phyloP scores from a whole-genome alignment of 2,888 invertebrate species.

The Meandrusa payeni region DNA sequence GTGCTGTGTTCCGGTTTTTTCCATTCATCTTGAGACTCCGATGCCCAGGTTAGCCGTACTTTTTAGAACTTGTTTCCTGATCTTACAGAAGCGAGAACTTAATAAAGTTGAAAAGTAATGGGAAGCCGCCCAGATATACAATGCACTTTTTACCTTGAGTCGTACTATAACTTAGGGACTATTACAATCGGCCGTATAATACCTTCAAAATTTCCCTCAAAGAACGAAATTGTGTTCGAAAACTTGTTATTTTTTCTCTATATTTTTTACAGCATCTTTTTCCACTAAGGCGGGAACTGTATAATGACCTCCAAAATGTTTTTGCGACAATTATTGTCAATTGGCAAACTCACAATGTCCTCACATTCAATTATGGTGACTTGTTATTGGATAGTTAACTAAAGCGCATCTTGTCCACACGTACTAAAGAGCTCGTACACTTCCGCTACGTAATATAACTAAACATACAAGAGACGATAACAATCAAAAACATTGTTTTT shows the following conservation, averaged over 20 bases:
- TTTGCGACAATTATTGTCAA: slow-evolving; percentile 59
- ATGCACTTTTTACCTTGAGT: slow-evolving; percentile 52
- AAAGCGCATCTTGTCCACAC: slow-evolving; percentile 25
- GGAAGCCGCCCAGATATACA: slow-evolving; percentile 51
- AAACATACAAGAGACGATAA: slow-evolving; percentile 18
- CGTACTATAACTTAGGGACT: slow-evolving; percentile 35
- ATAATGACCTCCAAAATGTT: slow-evolving; percentile 46
- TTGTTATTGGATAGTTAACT: slow-evolving; percentile 28
- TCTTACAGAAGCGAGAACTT: slow-evolving; percentile 46
- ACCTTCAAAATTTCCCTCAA: slow-evolving; percentile 42
- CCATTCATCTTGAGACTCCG: slow-evolving; percentile 45
- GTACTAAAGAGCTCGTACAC: slow-evolving; percentile 16
- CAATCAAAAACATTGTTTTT: slow-evolving; percentile 21
- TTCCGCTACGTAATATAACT: slow-evolving; percentile 23
- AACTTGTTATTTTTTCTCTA: slow-evolving; percentile 33
- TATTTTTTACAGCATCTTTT: slow-evolving; percentile 30
- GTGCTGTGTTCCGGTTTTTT: slow-evolving; percentile 43
- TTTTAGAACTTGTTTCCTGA: slow-evolving; percentile 53
- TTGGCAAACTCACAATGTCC: slow-evolving; percentile 51
- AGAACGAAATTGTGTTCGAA: slow-evolving; percentile 30
- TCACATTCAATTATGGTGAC: slow-evolving; percentile 46
- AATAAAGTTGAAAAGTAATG: slow-evolving; percentile 57
- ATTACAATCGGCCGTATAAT: slow-evolving; percentile 49
- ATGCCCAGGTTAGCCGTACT: slow-evolving; percentile 53
- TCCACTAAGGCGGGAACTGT: slow-evolving; percentile 32